phyloP scores from a whole-genome alignment of 2,888 invertebrate genomes.

The Chrysina gloriosa region DNA sequence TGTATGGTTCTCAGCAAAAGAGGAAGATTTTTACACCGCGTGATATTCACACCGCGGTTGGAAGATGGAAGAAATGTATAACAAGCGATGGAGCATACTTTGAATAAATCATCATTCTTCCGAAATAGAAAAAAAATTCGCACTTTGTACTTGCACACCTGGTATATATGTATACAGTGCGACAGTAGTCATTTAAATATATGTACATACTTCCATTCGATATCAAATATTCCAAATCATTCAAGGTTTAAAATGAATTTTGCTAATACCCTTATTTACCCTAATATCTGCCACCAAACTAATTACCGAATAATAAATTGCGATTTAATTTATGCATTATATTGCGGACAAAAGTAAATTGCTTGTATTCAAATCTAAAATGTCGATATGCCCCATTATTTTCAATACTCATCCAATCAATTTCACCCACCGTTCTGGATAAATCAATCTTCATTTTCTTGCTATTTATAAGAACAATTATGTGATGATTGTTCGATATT shows the following conservation, averaged over 20 bases:
- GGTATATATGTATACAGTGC: too few relatives aligned
- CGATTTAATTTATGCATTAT: slow-evolving; percentile 17
- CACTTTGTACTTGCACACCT: too few relatives aligned
- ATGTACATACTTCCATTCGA: too few relatives aligned
- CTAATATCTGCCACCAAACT: slow-evolving; percentile 4
- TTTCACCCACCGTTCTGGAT: not conserved
- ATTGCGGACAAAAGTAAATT: not conserved
- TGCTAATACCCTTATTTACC: not conserved
- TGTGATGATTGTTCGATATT: not conserved
- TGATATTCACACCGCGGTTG: too few relatives aligned
- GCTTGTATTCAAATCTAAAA: not conserved
- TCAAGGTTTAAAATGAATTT: not conserved
- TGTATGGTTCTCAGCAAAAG: too few relatives aligned
- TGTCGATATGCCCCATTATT: not conserved
- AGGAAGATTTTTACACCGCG: too few relatives aligned
- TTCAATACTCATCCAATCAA: not conserved
- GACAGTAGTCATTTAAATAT: too few relatives aligned
- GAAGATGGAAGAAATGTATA: too few relatives aligned
- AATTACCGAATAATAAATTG: slow-evolving; percentile 15
- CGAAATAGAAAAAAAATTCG: too few relatives aligned
- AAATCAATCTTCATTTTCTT: slow-evolving; percentile 6
- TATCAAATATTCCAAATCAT: not conserved
- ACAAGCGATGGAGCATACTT: too few relatives aligned
- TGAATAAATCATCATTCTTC: too few relatives aligned
- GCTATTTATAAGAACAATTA: not conserved